These are phyloP conservation scores for Pungitius pungitius DNA, from an alignment of 2,113 vertebrate species.

Conservation along the genomic window DNA sequence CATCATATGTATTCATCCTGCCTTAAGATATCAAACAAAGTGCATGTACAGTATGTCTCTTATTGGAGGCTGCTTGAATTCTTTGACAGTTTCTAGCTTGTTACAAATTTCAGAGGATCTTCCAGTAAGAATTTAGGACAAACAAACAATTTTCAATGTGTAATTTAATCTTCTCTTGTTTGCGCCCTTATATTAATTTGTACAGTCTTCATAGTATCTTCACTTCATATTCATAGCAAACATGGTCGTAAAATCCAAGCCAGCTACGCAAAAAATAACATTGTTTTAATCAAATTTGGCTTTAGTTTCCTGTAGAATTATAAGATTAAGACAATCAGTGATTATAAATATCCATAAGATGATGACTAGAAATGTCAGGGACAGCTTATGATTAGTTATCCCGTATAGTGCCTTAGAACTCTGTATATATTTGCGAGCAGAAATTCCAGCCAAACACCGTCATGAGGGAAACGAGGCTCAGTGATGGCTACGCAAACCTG, in stretches of 20 bases:
- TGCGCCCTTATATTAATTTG: neutral
- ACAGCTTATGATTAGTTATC: conserved; percentile 7
- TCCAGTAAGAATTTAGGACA: conserved; percentile 51
- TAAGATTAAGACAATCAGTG: too few species aligned
- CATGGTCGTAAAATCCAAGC: conserved; percentile 45
- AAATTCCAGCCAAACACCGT: conserved; percentile 28
- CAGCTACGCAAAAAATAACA: conserved; percentile 19
- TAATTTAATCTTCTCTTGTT: conserved; percentile 7
- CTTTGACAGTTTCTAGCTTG: conserved; percentile 31
- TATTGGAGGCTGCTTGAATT: conserved; percentile 28
- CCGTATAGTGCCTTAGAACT: conserved; percentile 17
- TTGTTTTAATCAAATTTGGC: conserved; percentile 55
- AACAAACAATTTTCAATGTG: conserved; percentile 16
- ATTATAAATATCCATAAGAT: conserved; percentile 15
- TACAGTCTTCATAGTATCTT: neutral
- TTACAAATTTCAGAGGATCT: conserved; percentile 32
- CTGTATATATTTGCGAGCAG: conserved; percentile 34
- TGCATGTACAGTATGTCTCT: neutral
- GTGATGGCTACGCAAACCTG: conserved; percentile 57
- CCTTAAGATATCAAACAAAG: conserved; percentile 11
- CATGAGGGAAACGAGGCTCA: conserved; percentile 61
- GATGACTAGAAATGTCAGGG: conserved; percentile 43
- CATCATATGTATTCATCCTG: neutral
- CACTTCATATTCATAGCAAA: conserved; percentile 46
- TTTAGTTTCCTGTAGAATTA: conserved; percentile 36